phyloP scores from a whole-genome alignment of 1,140 invertebrate genomes.

The Drosophila suzukii region DNA sequence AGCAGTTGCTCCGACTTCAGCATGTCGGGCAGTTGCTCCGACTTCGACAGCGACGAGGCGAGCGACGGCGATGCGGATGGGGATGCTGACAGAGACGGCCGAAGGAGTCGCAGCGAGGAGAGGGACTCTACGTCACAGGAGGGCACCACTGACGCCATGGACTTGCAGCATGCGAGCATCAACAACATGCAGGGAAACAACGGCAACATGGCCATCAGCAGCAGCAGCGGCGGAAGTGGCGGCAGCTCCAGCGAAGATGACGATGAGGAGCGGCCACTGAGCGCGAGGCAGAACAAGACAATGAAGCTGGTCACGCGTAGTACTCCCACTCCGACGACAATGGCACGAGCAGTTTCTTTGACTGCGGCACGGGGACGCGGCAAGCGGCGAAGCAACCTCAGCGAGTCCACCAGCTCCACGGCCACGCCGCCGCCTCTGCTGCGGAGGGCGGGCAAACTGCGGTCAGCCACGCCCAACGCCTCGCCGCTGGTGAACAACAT shows the following conservation, averaged over 20 bases:
- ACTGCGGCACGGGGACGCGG: slow-evolving; percentile 49
- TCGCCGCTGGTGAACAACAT: slow-evolving; percentile 67
- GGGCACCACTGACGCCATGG: slow-evolving; percentile 71
- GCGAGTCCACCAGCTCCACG: slow-evolving; percentile 66
- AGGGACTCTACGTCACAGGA: slow-evolving; percentile 62
- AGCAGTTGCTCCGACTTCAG: slow-evolving; percentile 83
- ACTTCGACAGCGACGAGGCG: slow-evolving; percentile 80
- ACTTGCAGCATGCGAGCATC: slow-evolving; percentile 56
- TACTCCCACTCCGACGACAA: slow-evolving; percentile 57
- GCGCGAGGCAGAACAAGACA: slow-evolving; percentile 26
- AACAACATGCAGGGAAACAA: slow-evolving; percentile 57
- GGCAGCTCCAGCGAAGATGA: slow-evolving; percentile 62
- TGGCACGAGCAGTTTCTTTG: slow-evolving; percentile 30
- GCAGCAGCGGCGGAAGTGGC: slow-evolving; percentile 60
- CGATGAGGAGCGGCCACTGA: slow-evolving; percentile 23
- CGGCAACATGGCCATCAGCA: slow-evolving; percentile 69
- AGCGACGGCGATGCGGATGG: slow-evolving; percentile 74
- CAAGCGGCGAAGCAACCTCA: slow-evolving; percentile 70
- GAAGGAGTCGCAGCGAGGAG: slow-evolving; percentile 53
- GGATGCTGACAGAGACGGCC: slow-evolving; percentile 65
- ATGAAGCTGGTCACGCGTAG: slow-evolving; percentile 54
- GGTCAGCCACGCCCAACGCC: slow-evolving; percentile 66
- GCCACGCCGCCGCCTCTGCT: slow-evolving; percentile 66
- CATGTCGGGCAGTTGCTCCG: slow-evolving; percentile 77
- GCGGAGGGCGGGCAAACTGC: slow-evolving; percentile 52